phyloP scores from a whole-genome alignment of 1,140 invertebrate species.

The Polypedilum vanderplanki region DNA sequence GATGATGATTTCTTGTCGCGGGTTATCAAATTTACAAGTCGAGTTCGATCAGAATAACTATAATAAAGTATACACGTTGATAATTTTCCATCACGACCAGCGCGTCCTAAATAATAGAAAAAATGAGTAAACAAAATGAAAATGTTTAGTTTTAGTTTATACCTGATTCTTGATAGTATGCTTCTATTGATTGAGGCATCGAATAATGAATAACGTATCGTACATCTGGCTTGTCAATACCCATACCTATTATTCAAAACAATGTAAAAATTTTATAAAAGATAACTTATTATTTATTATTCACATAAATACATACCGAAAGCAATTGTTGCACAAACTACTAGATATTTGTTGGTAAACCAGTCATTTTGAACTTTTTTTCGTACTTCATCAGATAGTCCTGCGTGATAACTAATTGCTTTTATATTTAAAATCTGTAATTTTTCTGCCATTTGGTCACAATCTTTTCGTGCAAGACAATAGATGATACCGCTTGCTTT shows the following conservation, averaged over 20 bases:
- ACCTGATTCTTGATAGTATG: slow-evolving; percentile 97
- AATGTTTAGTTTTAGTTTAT: not conserved
- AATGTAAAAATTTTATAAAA: too few species aligned
- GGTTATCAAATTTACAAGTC: slow-evolving; percentile 64
- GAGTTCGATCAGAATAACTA: slow-evolving; percentile 69
- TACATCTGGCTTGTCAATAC: slow-evolving; percentile 94
- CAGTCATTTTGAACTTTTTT: slow-evolving; percentile 68
- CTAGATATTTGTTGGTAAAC: slow-evolving; percentile 64
- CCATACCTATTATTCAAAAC: slow-evolving; percentile 82
- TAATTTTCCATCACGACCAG: slow-evolving; percentile 81
- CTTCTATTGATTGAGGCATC: slow-evolving; percentile 92
- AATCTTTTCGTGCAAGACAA: slow-evolving; percentile 89
- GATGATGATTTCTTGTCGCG: too few species aligned
- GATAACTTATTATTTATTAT: too few species aligned
- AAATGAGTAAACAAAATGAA: too few species aligned
- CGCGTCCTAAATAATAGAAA: slow-evolving; percentile 48
- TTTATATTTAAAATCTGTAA: slow-evolving; percentile 61
- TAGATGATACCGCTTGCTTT: slow-evolving; percentile 88
- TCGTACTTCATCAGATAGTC: slow-evolving; percentile 63
- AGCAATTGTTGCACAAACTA: slow-evolving; percentile 90
- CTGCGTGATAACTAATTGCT: slow-evolving; percentile 82
- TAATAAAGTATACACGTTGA: slow-evolving; percentile 85
- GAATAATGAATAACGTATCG: slow-evolving; percentile 87
- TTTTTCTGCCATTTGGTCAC: slow-evolving; percentile 64
- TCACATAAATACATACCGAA: too few species aligned